These are phyloP conservation scores for Nemotelus pantherinus DNA, from an alignment of 2,888 invertebrate genomes.

Conservation along the genomic window DNA sequence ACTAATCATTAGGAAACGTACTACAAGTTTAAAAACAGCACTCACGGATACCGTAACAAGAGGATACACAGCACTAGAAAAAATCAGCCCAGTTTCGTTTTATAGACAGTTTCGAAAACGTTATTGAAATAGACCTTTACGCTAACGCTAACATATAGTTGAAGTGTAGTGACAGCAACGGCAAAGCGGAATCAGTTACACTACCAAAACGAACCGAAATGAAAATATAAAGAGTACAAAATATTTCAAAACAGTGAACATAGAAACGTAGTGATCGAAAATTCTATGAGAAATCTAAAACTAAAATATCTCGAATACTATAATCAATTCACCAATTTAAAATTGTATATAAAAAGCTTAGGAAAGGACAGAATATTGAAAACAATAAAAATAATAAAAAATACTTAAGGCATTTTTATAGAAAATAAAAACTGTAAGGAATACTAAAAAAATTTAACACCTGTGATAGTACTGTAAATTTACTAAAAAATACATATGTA, in stretches of 20 bases:
- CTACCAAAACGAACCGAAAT: constrained; percentile 52
- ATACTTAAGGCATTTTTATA: constrained; percentile 58
- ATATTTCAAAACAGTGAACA: constrained; percentile 51
- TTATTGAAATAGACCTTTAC: constrained; percentile 15
- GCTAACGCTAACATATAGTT: not conserved
- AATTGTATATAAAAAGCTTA: constrained; percentile 42
- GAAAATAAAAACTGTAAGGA: constrained; percentile 55
- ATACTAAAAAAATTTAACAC: constrained; percentile 61
- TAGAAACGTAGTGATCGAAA: constrained; percentile 69
- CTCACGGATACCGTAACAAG: constrained; percentile 15
- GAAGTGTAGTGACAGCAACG: constrained; percentile 43
- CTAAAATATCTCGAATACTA: constrained; percentile 45
- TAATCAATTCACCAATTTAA: constrained; percentile 44
- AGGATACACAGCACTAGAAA: constrained; percentile 27
- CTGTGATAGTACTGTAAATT: constrained; percentile 54
- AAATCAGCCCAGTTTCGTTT: constrained; percentile 34
- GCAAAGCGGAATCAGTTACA: constrained; percentile 49
- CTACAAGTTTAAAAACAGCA: constrained; percentile 28
- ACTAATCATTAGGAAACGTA: not conserved
- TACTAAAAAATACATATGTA: constrained; percentile 55
- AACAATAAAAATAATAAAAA: constrained; percentile 55
- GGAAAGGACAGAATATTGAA: constrained; percentile 52
- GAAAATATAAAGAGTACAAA: constrained; percentile 53
- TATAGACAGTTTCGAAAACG: constrained; percentile 13
- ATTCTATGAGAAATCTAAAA: constrained; percentile 68